phyloP scores from a whole-genome alignment of 2,888 invertebrate genomes.

The Brenthis hecate region DNA sequence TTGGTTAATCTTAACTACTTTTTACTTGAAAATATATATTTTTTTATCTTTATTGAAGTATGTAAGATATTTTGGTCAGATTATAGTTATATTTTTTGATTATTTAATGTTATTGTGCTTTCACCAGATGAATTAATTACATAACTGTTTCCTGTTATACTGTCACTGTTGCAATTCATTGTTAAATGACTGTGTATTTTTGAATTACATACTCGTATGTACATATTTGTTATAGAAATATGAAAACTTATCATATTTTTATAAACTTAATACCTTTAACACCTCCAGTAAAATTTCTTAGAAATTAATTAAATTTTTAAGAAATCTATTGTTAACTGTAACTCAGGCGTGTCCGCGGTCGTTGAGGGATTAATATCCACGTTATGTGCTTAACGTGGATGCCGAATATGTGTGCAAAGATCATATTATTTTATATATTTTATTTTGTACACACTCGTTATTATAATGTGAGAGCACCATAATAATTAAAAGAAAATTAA shows the following conservation, averaged over 20 bases:
- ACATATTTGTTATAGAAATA: conserved; percentile 1
- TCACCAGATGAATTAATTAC: conserved; percentile 2
- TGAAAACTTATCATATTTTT: too few species aligned
- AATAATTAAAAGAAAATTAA: conserved; percentile 5
- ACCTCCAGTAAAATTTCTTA: too few species aligned
- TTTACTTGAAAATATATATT: neutral
- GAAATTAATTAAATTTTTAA: too few species aligned
- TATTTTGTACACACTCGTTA: conserved; percentile 5
- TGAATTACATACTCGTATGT: neutral
- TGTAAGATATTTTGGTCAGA: neutral
- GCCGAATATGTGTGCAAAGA: neutral
- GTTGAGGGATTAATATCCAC: too few species aligned
- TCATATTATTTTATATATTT: neutral
- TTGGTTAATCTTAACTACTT: too few species aligned
- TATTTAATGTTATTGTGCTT: conserved; percentile 13
- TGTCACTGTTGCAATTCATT: neutral
- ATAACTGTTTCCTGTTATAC: neutral
- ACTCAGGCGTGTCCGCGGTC: too few species aligned
- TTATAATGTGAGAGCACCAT: conserved; percentile 16
- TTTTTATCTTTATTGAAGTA: neutral
- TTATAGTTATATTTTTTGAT: neutral
- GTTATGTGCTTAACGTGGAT: too few species aligned
- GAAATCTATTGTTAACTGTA: too few species aligned
- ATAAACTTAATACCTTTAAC: too few species aligned
- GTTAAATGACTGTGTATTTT: too few species aligned